phyloP scores from a whole-genome alignment of 2,797 vertebrate genomes.

The Crocodylus rhombifer region DNA sequence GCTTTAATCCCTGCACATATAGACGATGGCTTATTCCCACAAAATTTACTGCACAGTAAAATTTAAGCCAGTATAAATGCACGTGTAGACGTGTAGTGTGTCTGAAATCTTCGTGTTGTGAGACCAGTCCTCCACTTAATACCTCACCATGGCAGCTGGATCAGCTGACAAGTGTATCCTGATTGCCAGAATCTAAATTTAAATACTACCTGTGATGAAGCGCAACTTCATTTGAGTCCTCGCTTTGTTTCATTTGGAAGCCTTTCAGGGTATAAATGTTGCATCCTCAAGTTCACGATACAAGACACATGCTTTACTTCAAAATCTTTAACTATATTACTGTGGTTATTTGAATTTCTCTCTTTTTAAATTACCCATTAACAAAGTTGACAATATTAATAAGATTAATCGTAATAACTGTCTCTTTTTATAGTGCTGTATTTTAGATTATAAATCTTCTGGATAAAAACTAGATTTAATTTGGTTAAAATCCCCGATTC shows the following conservation, averaged over 20 bases:
- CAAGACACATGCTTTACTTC: neutral
- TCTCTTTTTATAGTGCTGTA: neutral
- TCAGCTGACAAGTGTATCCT: neutral
- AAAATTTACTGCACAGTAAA: too few species aligned
- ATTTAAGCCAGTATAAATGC: too few species aligned
- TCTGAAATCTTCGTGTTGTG: neutral
- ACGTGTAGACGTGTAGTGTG: too few species aligned
- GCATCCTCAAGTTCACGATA: neutral
- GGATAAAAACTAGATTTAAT: neutral
- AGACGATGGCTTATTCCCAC: too few species aligned
- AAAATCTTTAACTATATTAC: neutral
- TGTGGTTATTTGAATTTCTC: neutral
- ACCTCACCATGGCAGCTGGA: rapidly evolving
- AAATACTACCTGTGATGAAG: too few species aligned
- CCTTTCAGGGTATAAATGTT: too few species aligned
- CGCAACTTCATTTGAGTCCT: too few species aligned
- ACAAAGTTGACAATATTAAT: neutral
- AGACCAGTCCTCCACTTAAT: neutral
- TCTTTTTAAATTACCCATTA: neutral
- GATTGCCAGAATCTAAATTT: too few species aligned
- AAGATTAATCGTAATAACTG: neutral
- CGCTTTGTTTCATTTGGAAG: too few species aligned
- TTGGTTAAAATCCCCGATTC: neutral
- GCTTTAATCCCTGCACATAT: too few species aligned
- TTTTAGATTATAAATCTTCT: neutral